Evolutionary conservation across 1,140 invertebrate species (phyloP).

Genomic region (Pectinophora gossypiella): DNA sequence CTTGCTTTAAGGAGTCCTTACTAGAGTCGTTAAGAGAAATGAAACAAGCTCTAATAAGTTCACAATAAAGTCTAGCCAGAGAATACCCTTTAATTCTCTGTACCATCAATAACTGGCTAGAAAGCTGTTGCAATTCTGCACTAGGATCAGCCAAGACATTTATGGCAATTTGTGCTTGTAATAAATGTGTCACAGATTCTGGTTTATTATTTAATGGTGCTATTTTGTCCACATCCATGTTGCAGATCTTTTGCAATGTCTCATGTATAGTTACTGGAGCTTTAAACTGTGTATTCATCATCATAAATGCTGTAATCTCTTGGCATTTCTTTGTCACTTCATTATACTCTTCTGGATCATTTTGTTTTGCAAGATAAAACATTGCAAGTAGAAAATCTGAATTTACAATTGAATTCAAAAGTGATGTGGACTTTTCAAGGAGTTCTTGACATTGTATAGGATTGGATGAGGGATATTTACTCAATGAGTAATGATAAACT

Average conservation of each 20-base stretch:
- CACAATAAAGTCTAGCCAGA: conserved; percentile 86
- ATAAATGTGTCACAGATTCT: conserved; percentile 83
- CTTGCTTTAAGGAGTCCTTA: conserved; percentile 83
- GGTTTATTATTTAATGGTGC: conserved; percentile 75
- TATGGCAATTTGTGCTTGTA: conserved; percentile 85
- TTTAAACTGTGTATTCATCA: conserved; percentile 77
- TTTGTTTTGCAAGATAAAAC: conserved; percentile 88
- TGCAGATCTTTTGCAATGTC: conserved; percentile 77
- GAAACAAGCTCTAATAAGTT: conserved; percentile 91
- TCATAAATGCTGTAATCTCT: conserved; percentile 80
- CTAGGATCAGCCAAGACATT: conserved; percentile 85
- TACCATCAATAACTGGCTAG: conserved; percentile 88
- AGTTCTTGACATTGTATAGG: conserved; percentile 77
- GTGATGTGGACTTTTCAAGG: conserved; percentile 81
- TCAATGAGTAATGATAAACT: conserved; percentile 81
- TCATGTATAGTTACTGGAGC: conserved; percentile 76
- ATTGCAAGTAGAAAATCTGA: conserved; percentile 88
- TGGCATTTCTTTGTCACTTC: conserved; percentile 84
- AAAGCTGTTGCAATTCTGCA: conserved; percentile 84
- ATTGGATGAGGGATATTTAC: conserved; percentile 65
- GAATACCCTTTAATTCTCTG: conserved; percentile 87
- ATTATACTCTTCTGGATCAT: conserved; percentile 80
- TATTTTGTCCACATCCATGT: conserved; percentile 79
- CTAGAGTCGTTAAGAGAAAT: conserved; percentile 90
- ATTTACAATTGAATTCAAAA: conserved; percentile 82